Evolutionary conservation across 2,113 vertebrate species (phyloP).

Genomic region (Stomatorhinus ivindoensis): DNA sequence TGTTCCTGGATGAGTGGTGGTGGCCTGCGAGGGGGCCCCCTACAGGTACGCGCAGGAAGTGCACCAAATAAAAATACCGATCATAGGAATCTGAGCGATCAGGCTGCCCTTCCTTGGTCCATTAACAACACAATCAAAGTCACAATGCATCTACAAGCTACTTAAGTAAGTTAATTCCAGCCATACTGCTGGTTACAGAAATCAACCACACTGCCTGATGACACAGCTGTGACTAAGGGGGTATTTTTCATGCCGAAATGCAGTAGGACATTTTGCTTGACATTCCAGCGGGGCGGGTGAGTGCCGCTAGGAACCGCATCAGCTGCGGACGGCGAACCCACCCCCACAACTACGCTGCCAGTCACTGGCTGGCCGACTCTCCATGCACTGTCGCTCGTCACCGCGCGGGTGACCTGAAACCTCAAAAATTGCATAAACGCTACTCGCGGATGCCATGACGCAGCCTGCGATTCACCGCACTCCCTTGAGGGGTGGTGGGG

Average conservation of each 20-base stretch:
- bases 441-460: not conserved
- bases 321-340: not conserved
- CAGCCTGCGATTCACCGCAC: not conserved
- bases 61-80: not conserved
- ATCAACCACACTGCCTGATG: not conserved
- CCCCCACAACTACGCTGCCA: not conserved
- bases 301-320: not conserved
- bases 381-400: not conserved
- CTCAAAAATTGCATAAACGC: not conserved
- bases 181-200: not conserved
- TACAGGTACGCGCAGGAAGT: constrained; percentile 35
- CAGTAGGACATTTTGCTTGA: not conserved
- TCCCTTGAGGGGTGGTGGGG: not conserved
- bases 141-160: not conserved
- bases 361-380: not conserved
- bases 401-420: not conserved
- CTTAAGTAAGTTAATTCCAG: not conserved
- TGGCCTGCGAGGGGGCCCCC: constrained; percentile 86
- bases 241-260: not conserved
- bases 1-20: constrained; percentile 87
- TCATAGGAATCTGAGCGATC: not conserved
- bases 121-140: too few relatives aligned
- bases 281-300: not conserved
- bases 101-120: not conserved
- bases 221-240: not conserved